Conservation (phyloP, 2,113 vertebrate species). For the Oriolus oriolus region DNA sequence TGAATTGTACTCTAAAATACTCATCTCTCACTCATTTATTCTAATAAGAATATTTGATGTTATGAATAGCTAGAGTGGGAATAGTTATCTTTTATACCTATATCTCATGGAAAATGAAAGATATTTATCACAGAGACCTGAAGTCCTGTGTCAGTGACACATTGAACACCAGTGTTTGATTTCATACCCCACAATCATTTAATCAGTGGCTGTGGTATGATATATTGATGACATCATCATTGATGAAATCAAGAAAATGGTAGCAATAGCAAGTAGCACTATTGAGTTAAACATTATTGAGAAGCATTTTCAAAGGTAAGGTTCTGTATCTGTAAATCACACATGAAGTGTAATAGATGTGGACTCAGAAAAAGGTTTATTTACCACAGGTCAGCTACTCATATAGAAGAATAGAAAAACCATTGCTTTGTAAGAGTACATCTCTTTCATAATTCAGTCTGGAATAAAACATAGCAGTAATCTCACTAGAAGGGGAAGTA, state of each 20-base stretch:
- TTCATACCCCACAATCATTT: not conserved
- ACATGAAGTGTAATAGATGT: not conserved
- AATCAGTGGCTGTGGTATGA: not conserved
- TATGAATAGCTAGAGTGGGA: not conserved
- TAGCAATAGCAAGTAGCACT: not conserved
- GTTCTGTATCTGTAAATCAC: not conserved
- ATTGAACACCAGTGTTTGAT: not conserved
- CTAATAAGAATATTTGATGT: not conserved
- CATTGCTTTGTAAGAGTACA: not conserved
- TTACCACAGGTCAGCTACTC: not conserved
- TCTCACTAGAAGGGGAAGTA: not conserved
- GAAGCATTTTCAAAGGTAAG: not conserved
- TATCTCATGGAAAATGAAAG: not conserved
- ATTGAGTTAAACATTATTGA: not conserved
- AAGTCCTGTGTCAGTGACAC: not conserved
- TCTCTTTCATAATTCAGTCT: not conserved
- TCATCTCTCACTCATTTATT: not conserved
- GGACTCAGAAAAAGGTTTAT: not conserved
- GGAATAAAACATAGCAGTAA: not conserved
- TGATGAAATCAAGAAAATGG: not conserved
- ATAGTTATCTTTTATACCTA: not conserved
- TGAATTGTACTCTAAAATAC: not conserved
- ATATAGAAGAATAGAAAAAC: not conserved
- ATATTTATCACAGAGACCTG: not conserved
- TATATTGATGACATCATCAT: not conserved